Evolutionary conservation across 2,113 vertebrate species (phyloP), one percentile per base, ranked within the genome.

Genomic region (Entomyzon cyanotis): DNA sequence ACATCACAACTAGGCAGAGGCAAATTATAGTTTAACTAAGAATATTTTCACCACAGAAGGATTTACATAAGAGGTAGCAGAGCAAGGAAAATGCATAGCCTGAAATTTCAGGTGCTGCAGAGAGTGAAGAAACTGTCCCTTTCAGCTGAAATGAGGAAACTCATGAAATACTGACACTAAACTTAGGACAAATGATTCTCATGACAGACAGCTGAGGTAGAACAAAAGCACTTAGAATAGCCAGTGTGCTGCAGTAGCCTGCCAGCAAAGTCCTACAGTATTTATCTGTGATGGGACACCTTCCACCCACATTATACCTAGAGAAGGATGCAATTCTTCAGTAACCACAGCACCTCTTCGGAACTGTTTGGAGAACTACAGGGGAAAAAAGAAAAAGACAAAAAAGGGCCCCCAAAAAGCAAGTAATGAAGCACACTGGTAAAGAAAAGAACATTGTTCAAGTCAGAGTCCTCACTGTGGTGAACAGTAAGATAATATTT

Each of bases 11-110:
- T 63, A 89, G 69, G 18, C 30, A 89, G 88, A 84, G 9, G 11
- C 41, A 88, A 94, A 90, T 88, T 92, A 30, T 42, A 87, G 77
- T 95, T 90, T 86, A 90, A 65, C 67, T 90, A 62, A 83, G 37
- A 64, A 76, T 19, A 18, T 37, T 79, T 64, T 91, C 42, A 17
- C 22, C 30, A 8, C 16, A 46, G 31, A 84, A 49, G 2, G 20
- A 55, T n/a, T 42, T 67, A 27, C 39, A 37, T 74, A 70, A 84
- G 42, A 91, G 31, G 28, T 19, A 88, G 31, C 31, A 85, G 63
- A 88, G 79, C 70, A 95, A 79, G 53, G 41, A 91, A 78, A 94
- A 94, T 23, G n/a, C 13, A 25, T 20, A 82, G 22, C 5, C 42
- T 69, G 75, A 88, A 83, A 68, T 85, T 58, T 93, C 62, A 73